A percentile compares a stretch with the other conserved stretches of the same genome.
phyloP scores from a whole-genome alignment of 2,888 invertebrate genomes.

The Eilema caniola region DNA sequence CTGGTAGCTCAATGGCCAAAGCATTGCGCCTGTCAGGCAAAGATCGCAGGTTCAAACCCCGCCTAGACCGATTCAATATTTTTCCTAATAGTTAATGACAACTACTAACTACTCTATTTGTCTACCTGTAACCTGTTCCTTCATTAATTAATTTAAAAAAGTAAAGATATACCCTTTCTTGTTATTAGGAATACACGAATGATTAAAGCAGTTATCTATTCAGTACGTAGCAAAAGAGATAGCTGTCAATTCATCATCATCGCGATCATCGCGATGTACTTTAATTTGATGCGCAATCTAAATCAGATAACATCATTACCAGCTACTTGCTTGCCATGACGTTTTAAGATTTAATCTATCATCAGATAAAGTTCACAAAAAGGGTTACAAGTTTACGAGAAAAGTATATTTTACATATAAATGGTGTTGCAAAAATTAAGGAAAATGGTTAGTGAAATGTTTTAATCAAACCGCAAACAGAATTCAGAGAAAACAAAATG shows the following conservation, averaged over 20 bases:
- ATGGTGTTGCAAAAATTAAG: constrained; percentile 11
- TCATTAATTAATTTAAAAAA: no score
- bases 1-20: no score
- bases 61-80: no score
- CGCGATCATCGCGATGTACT: constrained; percentile 10
- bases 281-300: constrained; percentile 45
- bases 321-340: constrained; percentile 27
- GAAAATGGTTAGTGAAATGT: constrained; percentile 6
- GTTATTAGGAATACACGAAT: neutral
- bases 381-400: constrained; percentile 29
- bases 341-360: constrained; percentile 41
- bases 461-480: neutral
- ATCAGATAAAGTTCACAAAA: constrained; percentile 44
- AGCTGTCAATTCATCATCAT: neutral
- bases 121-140: no score
- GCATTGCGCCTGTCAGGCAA: no score
- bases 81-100: no score
- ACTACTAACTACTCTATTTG: no score
- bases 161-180: neutral
- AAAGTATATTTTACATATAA: constrained; percentile 21
- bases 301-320: constrained; percentile 33
- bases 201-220: neutral
- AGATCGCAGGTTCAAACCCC: no score
- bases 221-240: neutral
- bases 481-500: neutral